Base-by-base conservation (phyloP, 2,888 invertebrate genomes). In the Panzeria rudis region DNA sequence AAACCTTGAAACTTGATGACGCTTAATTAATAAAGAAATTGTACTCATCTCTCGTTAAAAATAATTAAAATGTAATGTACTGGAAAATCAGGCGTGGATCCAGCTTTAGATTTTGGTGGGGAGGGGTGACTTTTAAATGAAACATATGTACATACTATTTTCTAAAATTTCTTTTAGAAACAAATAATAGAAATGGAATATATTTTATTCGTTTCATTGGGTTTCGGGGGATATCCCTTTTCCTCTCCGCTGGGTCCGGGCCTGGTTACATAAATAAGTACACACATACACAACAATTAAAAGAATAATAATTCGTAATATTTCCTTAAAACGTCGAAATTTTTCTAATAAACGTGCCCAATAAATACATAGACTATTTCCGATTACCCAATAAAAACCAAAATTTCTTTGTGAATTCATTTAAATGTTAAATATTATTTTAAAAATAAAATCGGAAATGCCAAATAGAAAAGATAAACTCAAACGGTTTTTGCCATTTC, bases 371-470 rank as follows among this genome's bases (percentile, higher is more conserved):
- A 35, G 6, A 5, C 47, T 23, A 47, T 59, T 73, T 73, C 72
- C 72, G 61, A 32, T n/a, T 61, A 9, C 0, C 8, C 15, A 52
- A 38, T 25, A 23, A 8, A 62, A 38, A 17, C 8, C 13, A 35
- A 47, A 52, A 38, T 62, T 38, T 25, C n/a, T 2, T 35, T 32
- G 17, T 56, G 1, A 8, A 11, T 41, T 8, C 29, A 41, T 61
- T 32, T 25, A 38, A n/a, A 47, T n/a, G 32, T 23, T 20, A 5
- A 25, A 47, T 38, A 29, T 75, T 59, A 20, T 56, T 41, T 56
- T n/a, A 25, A 41, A 0, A 11, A n/a, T n/a, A 9, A 11, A 17
- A 80, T 76, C 84, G 79, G 76, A 84, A 76, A 84, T 84, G 76
- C 59, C 79, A 54, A 54, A 50, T 32, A 23, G 38, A 32, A 52